Percentiles rank a stretch among this genome's conserved stretches.
phyloP scores from a whole-genome alignment of 2,888 invertebrate genomes.

The Patella pellucida region DNA sequence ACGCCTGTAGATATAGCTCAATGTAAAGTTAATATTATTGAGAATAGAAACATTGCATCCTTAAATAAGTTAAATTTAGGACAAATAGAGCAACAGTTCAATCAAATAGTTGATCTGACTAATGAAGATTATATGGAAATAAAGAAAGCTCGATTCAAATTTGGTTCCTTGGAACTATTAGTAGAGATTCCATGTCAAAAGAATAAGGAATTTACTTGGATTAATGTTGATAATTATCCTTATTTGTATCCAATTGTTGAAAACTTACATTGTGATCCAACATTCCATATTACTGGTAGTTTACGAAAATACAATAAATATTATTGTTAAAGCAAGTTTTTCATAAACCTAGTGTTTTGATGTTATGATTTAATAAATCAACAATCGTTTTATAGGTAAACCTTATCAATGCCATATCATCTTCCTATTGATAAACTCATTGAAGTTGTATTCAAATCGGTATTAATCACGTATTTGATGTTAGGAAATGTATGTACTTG shows the following conservation, averaged over 20 bases:
- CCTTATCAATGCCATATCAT: no score
- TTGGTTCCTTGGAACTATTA: neutral
- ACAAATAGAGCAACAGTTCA: neutral
- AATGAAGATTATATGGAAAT: neutral
- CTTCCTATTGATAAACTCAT: no score
- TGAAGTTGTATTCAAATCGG: no score
- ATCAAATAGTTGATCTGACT: neutral
- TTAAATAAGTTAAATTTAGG: neutral
- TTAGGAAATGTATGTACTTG: no score
- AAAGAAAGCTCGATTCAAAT: neutral
- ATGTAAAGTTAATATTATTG: neutral
- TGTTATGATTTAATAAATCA: no score
- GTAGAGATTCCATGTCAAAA: neutral
- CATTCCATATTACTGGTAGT: neutral
- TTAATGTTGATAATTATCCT: neutral
- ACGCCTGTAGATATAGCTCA: no score
- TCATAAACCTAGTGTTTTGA: no score
- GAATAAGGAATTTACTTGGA: neutral
- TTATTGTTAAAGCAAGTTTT: no score
- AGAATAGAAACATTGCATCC: neutral
- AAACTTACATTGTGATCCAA: neutral
- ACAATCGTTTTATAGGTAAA: no score
- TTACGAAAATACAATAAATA: neutral
- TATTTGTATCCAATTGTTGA: neutral
- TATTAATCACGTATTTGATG: no score